These are phyloP conservation scores for Triplophysa rosa DNA, from an alignment of 2,113 vertebrate species.

Conservation along the genomic window DNA sequence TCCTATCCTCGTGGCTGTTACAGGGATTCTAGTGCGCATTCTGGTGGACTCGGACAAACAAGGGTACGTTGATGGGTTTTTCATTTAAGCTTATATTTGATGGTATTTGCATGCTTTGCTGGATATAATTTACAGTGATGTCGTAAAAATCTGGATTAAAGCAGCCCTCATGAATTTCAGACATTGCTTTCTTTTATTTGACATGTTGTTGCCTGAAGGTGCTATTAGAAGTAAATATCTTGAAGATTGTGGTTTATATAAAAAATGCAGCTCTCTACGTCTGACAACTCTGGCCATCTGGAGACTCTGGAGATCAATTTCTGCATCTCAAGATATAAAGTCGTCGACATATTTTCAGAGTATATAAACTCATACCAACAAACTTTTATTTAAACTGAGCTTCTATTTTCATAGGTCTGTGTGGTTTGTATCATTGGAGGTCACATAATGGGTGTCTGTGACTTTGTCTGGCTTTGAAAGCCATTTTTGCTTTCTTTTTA, in stretches of 20 bases:
- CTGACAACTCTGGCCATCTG: too few species aligned
- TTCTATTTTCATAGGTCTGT: neutral
- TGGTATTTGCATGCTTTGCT: neutral
- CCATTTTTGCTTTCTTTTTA: neutral
- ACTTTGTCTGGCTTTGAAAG: constrained; percentile 30
- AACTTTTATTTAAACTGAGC: neutral
- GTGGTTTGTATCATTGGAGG: neutral
- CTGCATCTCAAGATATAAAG: too few species aligned
- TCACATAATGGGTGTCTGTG: neutral
- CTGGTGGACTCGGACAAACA: constrained; percentile 86
- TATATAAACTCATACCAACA: too few species aligned
- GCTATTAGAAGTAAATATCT: neutral
- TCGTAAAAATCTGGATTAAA: neutral
- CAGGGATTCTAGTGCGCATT: constrained; percentile 89
- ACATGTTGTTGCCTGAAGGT: neutral
- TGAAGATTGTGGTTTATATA: too few species aligned
- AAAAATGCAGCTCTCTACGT: too few species aligned
- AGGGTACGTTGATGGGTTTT: constrained; percentile 79
- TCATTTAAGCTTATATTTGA: neutral
- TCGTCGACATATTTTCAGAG: too few species aligned
- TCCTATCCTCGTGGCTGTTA: constrained; percentile 95
- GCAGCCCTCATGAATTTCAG: neutral
- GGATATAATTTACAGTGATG: neutral
- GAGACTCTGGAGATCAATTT: too few species aligned
- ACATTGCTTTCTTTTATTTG: too few species aligned